Evolutionary conservation across 2,797 vertebrate species (phyloP).

Genomic region (Urophycis tenuis): DNA sequence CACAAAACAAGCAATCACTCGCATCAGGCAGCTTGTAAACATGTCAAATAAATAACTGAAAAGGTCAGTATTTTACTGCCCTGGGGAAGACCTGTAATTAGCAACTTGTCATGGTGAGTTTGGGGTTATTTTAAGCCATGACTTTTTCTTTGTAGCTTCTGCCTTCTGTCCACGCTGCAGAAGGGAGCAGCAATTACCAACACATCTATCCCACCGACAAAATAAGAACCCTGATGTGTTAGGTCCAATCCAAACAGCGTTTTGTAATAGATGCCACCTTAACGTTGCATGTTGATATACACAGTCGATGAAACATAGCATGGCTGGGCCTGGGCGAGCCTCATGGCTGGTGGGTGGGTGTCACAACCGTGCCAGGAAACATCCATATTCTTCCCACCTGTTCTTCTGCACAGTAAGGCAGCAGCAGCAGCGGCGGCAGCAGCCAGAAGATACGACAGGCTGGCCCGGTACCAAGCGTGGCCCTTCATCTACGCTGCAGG

Average conservation of each 20-base stretch:
- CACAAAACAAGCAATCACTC: constrained; percentile 8
- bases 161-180: not conserved
- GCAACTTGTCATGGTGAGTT: not conserved
- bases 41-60: not conserved
- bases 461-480: not conserved
- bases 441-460: not conserved
- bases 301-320: not conserved
- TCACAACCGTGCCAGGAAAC: not conserved
- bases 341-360: not conserved
- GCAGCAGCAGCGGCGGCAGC: not conserved
- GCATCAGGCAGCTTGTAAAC: not conserved
- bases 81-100: not conserved
- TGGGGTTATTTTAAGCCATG: too few species aligned
- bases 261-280: not conserved
- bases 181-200: not conserved
- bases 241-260: constrained; percentile 5
- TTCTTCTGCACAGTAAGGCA: not conserved
- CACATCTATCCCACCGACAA: not conserved
- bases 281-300: constrained; percentile 13
- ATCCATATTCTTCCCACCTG: not conserved
- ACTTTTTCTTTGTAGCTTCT: not conserved
- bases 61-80: not conserved
- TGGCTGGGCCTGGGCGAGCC: not conserved
- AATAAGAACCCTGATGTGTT: not conserved
- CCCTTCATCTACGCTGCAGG: not conserved